Conservation (phyloP, 2,888 invertebrate species). For the Oscheius sp. region DNA sequence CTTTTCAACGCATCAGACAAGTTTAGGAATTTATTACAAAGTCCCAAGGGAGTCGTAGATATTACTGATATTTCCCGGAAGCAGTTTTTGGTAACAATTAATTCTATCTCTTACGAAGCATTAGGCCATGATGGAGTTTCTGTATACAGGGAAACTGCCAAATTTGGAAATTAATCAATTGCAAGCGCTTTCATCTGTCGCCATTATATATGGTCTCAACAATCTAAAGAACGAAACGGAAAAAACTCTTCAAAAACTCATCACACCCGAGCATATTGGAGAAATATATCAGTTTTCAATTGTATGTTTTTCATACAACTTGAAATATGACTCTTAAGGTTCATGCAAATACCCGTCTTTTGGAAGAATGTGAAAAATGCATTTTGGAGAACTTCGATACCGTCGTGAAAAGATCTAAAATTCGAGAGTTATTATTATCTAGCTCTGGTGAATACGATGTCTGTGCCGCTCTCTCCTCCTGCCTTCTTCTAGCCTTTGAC, state of each 20-base stretch:
- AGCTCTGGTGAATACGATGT: constrained; percentile 25
- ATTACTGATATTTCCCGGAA: constrained; percentile 91
- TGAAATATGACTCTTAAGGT: constrained; percentile 17
- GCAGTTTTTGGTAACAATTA: constrained; percentile 82
- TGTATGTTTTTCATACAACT: constrained; percentile 20
- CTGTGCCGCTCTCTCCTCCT: constrained; percentile 19
- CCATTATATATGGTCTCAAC: constrained; percentile 88
- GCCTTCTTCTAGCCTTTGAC: constrained; percentile 21
- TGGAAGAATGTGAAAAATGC: constrained; percentile 31
- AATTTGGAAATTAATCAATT: constrained; percentile 83
- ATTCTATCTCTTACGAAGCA: constrained; percentile 44
- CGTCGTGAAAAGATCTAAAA: constrained; percentile 18
- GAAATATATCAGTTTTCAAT: constrained; percentile 80
- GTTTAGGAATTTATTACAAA: constrained; percentile 69
- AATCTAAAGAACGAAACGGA: constrained; percentile 86
- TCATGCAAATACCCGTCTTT: constrained; percentile 23
- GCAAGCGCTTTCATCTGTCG: constrained; percentile 83
- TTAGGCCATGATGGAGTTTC: constrained; percentile 89
- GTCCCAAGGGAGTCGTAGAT: constrained; percentile 78
- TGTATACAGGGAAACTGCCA: constrained; percentile 87
- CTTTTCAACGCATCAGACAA: constrained; percentile 78
- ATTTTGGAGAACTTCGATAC: constrained; percentile 35
- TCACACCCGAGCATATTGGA: constrained; percentile 87
- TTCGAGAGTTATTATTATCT: constrained; percentile 23
- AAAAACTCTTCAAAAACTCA: constrained; percentile 80